A percentile compares a stretch with the other conserved stretches of the same genome.
Evolutionary conservation across 2,113 vertebrate species (phyloP).

Genomic region (Urocynchramus pylzowi): DNA sequence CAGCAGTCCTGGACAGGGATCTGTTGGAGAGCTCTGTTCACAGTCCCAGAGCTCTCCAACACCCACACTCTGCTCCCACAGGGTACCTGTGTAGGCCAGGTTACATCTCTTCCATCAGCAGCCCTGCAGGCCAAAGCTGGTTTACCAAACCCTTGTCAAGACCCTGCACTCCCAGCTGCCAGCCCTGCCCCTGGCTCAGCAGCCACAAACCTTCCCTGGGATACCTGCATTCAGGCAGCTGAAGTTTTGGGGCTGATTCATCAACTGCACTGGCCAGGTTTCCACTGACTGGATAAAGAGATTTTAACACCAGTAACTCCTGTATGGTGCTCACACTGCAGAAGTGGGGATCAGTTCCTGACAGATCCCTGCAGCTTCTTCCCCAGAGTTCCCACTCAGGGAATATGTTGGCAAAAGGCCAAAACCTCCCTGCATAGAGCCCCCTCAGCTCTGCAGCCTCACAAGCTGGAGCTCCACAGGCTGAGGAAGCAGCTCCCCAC

Average conservation of each 20-base stretch:
- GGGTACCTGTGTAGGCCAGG: neutral
- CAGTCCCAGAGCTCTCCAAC: neutral
- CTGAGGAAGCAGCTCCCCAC: neutral
- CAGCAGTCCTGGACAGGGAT: neutral
- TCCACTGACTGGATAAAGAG: neutral
- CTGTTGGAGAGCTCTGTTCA: neutral
- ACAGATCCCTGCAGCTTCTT: neutral
- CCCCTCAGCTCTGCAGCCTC: neutral
- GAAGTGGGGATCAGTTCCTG: neutral
- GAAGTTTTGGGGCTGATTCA: neutral
- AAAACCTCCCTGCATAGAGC: fast-evolving
- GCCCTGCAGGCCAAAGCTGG: neutral
- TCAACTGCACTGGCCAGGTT: neutral
- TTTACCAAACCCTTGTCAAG: neutral
- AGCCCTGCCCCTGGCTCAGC: neutral
- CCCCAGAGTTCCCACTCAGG: neutral
- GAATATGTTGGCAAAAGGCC: neutral
- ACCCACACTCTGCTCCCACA: neutral
- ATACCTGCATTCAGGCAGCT: neutral
- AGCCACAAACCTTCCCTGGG: neutral
- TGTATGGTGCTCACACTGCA: fast-evolving
- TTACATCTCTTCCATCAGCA: neutral
- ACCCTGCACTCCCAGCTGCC: neutral
- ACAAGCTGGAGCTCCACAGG: neutral
- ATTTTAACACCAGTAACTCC: neutral